phyloP scores from a whole-genome alignment of 2,888 invertebrate species.

The Tenthredo amoena region DNA sequence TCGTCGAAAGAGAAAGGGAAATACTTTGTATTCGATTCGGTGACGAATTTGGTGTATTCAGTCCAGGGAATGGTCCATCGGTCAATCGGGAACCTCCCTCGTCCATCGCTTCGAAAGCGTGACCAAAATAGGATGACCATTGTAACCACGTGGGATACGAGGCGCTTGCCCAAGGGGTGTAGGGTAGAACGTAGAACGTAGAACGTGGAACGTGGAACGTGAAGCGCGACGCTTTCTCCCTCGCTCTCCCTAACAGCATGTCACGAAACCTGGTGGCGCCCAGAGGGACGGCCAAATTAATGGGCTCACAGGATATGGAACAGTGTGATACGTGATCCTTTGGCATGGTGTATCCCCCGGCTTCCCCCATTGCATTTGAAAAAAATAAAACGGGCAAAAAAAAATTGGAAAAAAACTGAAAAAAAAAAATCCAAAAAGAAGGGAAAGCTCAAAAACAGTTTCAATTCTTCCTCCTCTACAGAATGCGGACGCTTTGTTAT shows the following conservation, averaged over 20 bases:
- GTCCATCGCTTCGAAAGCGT: slow-evolving; percentile 33
- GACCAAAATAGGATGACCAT: slow-evolving; percentile 54
- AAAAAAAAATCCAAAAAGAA: not conserved
- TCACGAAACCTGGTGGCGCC: slow-evolving; percentile 46
- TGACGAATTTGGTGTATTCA: slow-evolving; percentile 49
- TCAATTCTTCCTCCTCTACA: not conserved
- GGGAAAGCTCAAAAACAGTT: not conserved
- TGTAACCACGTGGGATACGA: slow-evolving; percentile 52
- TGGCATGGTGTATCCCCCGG: slow-evolving; percentile 10
- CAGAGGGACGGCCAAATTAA: slow-evolving; percentile 48
- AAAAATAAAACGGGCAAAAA: not conserved
- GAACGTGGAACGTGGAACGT: slow-evolving; percentile 5
- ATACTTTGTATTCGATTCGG: slow-evolving; percentile 49
- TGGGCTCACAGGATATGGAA: slow-evolving; percentile 46
- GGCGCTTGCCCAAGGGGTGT: not conserved
- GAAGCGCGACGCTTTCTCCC: not conserved
- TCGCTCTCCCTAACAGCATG: not conserved
- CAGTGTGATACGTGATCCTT: slow-evolving; percentile 48
- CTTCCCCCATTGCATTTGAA: not conserved
- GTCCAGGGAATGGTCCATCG: slow-evolving; percentile 33
- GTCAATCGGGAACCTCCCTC: slow-evolving; percentile 41
- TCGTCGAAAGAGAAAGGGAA: slow-evolving; percentile 18
- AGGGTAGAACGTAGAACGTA: not conserved
- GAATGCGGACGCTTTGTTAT: not conserved
- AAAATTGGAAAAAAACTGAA: not conserved